Conservation (phyloP, 2,797 vertebrate species). For the Hydrolagus colliei region DNA sequence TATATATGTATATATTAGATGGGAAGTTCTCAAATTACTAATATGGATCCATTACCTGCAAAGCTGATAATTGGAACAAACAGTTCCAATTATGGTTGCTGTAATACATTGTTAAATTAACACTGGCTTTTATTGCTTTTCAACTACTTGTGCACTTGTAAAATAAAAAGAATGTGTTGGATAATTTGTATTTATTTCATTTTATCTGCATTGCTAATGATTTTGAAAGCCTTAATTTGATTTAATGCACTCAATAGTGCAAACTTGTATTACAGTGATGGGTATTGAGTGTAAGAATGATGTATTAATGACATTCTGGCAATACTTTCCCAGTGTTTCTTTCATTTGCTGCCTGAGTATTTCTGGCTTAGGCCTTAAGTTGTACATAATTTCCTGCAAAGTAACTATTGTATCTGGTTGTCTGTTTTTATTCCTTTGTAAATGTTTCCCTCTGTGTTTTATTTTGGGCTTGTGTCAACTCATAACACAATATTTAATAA, state of each 20-base stretch:
- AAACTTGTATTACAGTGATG: neutral
- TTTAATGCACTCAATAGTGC: neutral
- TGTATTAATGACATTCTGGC: neutral
- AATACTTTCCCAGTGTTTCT: neutral
- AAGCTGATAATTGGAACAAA: neutral
- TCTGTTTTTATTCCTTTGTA: neutral
- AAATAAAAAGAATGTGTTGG: too few species aligned
- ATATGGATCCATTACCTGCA: neutral
- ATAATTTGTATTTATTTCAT: too few species aligned
- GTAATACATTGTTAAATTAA: neutral
- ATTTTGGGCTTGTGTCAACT: neutral
- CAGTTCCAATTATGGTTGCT: neutral
- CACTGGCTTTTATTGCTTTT: neutral
- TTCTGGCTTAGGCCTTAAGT: neutral
- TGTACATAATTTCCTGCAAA: neutral
- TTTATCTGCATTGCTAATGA: too few species aligned
- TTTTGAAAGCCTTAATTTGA: neutral
- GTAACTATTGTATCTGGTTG: neutral
- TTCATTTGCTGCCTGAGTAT: neutral
- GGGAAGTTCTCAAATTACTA: neutral
- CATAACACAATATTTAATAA: neutral
- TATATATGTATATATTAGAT: neutral
- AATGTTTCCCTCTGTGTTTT: neutral
- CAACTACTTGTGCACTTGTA: too few species aligned
- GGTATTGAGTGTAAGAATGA: neutral